Evolutionary conservation across 1,140 invertebrate genomes (phyloP), one percentile per base, ranked within the genome.

Genomic region (Drosophila repleta): DNA sequence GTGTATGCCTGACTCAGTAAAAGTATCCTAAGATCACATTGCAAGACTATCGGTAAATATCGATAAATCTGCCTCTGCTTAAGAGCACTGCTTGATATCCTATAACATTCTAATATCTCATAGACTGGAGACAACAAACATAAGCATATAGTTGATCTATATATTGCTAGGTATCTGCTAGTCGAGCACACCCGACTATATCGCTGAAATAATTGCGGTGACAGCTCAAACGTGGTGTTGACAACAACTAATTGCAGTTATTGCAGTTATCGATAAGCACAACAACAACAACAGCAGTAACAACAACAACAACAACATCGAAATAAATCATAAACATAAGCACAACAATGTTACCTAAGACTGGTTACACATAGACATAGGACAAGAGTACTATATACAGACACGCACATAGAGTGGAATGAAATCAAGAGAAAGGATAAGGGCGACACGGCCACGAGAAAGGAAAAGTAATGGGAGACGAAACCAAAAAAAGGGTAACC

Each of bases 371-470:
- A 15, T 41, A 43, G 1, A 43, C 13, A 39, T 7, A 39, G 5
- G 5, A 52, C 10, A 29, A 29, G 1, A 8, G 29, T 56, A 20
- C 21, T 4, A 35, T 20, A 15, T 20, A 67, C 17, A 15, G 4
- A 48, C 4, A 57, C 24, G 58, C 37, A 58, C 24, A 68, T 39
- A 60, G 35, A 48, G 17, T 41, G 5, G 15, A 17, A 17, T 17
- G 39, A 43, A 43, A 15, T 3, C 17, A 43, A 17, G 5, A 8
- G 4, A 43, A 17, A 6, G 11, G 29, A 10, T 21, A 48, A 15
- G 4, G 17, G 43, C 5, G 24, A 32, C 5, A 24, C 15, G 24
- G 39, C 35, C 29, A 35, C 21, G 20, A 37, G 3, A 32, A 58
- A 43, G 37, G 20, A 39, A 56, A 43, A 43, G 17, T 45, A 53